These are phyloP conservation scores for Onychostoma macrolepis DNA, from an alignment of 2,113 vertebrate species.

Conservation along the genomic window DNA sequence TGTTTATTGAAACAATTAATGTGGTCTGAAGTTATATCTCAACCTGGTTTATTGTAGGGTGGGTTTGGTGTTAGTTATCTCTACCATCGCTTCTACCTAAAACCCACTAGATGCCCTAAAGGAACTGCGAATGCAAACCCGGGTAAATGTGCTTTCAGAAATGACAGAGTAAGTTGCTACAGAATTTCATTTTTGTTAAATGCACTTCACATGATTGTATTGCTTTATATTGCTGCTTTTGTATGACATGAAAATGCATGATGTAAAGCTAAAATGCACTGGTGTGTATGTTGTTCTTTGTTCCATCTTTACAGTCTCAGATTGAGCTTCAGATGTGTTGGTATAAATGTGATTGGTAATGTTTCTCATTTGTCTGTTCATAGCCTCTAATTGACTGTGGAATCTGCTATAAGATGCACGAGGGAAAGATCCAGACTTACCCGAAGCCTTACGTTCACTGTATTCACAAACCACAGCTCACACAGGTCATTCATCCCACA, in stretches of 20 bases:
- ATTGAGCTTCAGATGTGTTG: background rate
- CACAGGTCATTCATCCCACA: conserved; percentile 60
- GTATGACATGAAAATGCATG: background rate
- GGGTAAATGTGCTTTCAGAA: conserved; percentile 68
- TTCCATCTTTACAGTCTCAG: background rate
- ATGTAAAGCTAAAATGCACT: background rate
- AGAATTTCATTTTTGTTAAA: background rate
- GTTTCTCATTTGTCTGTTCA: conserved; percentile 1
- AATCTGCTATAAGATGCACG: conserved; percentile 71
- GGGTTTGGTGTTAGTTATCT: conserved; percentile 64
- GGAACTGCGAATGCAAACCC: conserved; percentile 30
- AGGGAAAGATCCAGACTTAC: conserved; percentile 47
- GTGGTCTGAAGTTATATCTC: background rate
- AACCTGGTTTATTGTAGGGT: conserved; percentile 55
- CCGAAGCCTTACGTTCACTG: conserved; percentile 75
- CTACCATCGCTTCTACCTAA: conserved; percentile 72
- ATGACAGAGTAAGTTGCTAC: conserved; percentile 70
- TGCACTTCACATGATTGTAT: background rate
- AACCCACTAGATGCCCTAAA: conserved; percentile 72
- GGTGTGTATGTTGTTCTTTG: background rate
- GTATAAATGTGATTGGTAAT: background rate
- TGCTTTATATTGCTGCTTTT: background rate
- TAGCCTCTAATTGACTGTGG: conserved; percentile 78
- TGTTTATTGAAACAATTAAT: background rate
- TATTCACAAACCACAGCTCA: conserved; percentile 71